These are phyloP conservation scores for Rhea pennata DNA, from an alignment of 2,113 vertebrate genomes.

Conservation along the genomic window DNA sequence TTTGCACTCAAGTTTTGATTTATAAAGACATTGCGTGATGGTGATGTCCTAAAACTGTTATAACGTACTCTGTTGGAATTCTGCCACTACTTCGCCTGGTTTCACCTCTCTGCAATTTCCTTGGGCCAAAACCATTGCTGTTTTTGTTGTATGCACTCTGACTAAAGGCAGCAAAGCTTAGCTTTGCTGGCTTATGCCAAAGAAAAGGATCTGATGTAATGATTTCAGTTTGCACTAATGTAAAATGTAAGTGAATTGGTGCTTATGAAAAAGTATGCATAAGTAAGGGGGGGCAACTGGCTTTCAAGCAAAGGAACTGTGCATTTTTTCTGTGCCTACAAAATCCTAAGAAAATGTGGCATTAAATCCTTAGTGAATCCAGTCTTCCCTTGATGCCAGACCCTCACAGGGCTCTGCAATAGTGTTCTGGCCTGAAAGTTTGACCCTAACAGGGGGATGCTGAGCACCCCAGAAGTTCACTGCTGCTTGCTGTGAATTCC, in stretches of 20 bases:
- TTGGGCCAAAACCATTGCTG: accelerated
- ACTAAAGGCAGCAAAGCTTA: background rate
- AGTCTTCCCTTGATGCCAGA: background rate
- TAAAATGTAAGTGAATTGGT: background rate
- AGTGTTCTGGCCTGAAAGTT: background rate
- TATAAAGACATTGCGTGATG: background rate
- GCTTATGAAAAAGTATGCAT: background rate
- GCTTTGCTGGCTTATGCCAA: background rate
- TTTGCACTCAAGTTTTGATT: background rate
- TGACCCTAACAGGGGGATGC: too few species aligned
- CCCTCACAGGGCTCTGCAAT: background rate
- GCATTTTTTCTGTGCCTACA: background rate
- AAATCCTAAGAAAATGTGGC: background rate
- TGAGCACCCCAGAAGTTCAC: background rate
- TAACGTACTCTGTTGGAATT: background rate
- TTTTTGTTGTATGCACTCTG: background rate
- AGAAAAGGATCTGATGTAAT: background rate
- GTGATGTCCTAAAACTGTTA: background rate
- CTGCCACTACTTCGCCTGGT: accelerated
- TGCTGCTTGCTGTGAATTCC: background rate
- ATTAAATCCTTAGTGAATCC: background rate
- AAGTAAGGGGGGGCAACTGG: background rate
- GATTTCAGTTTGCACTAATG: background rate
- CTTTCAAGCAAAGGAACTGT: background rate
- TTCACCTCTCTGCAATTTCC: background rate